Percentiles rank a stretch among this genome's conserved stretches.
phyloP scores from a whole-genome alignment of 2,797 vertebrate genomes.

The Perodicticus potto region DNA sequence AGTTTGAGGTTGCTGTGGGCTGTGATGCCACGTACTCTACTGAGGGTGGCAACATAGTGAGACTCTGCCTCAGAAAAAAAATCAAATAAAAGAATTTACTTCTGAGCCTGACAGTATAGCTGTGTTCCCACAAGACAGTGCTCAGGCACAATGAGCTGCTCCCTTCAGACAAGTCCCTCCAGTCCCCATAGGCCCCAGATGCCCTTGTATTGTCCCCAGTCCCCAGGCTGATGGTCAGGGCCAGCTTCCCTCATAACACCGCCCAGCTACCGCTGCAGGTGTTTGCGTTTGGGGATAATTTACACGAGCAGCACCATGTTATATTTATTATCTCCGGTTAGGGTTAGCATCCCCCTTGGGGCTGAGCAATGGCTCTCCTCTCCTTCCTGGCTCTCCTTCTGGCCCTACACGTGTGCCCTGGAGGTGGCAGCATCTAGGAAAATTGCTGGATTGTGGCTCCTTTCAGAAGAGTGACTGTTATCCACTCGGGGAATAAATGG shows the following conservation, averaged over 20 bases:
- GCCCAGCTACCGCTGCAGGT: fast-evolving
- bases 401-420: not conserved
- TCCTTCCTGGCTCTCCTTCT: not conserved
- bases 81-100: not conserved
- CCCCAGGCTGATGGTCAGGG: not conserved
- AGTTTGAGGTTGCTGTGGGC: too few species aligned
- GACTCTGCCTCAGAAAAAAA: too few species aligned
- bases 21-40: too few species aligned
- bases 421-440: not conserved
- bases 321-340: not conserved
- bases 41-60: too few species aligned
- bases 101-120: not conserved
- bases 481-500: fast-evolving
- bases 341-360: not conserved
- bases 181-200: fast-evolving
- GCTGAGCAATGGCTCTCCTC: fast-evolving
- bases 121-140: not conserved
- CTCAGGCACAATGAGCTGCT: not conserved
- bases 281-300: not conserved
- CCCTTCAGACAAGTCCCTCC: not conserved
- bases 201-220: not conserved
- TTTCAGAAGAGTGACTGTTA: not conserved
- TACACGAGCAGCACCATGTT: not conserved
- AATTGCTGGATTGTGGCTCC: not conserved
- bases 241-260: not conserved